A percentile compares a stretch with the other conserved stretches of the same genome.
phyloP scores from a whole-genome alignment of 2,888 invertebrate genomes.

The Sesamia inferens region DNA sequence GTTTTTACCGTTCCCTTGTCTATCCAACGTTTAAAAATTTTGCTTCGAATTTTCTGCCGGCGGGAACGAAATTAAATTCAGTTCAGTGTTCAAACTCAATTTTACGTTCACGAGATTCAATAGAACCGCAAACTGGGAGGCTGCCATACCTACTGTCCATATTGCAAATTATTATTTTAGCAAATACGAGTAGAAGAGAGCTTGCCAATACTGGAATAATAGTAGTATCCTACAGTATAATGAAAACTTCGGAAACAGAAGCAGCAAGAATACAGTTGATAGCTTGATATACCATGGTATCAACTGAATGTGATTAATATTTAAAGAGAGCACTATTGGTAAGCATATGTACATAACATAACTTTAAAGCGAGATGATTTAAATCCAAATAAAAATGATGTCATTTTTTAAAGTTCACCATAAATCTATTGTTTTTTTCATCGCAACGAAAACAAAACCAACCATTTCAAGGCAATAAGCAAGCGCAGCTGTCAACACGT shows the following conservation, averaged over 20 bases:
- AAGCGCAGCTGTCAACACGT: no score
- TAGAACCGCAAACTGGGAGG: not conserved
- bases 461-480: no score
- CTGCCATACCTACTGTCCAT: not conserved
- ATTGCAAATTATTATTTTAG: not conserved
- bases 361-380: not conserved
- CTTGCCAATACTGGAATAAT: not conserved
- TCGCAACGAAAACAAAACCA: not conserved
- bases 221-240: not conserved
- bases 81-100: conserved; percentile 14
- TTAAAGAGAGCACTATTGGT: not conserved
- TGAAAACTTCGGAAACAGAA: not conserved
- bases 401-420: not conserved
- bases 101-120: not conserved
- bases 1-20: no score
- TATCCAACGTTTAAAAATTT: not conserved
- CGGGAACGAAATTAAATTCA: not conserved
- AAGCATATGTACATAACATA: not conserved
- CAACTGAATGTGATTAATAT: not conserved
- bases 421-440: not conserved
- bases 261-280: not conserved
- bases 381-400: not conserved
- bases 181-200: not conserved
- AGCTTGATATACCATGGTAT: not conserved
- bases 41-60: not conserved